A percentile compares a stretch with the other conserved stretches of the same genome.
Evolutionary conservation across 2,113 vertebrate species (phyloP).

Genomic region (Gallinago media): DNA sequence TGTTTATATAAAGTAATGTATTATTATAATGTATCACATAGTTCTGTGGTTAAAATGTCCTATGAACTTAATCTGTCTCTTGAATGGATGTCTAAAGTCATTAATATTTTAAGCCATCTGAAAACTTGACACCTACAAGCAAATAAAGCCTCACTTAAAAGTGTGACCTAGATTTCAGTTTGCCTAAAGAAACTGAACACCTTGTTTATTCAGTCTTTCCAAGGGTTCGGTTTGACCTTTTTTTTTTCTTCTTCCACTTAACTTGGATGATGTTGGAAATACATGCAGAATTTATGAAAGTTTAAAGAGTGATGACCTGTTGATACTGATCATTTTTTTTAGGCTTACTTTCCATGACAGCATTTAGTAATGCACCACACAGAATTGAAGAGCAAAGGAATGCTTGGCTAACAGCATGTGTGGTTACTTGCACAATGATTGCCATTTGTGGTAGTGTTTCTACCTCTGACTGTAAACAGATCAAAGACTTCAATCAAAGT

Average conservation of each 20-base stretch:
- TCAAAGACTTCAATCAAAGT: not conserved
- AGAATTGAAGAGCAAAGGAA: not conserved
- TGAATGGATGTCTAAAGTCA: not conserved
- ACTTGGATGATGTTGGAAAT: not conserved
- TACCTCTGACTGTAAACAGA: not conserved
- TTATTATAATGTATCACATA: not conserved
- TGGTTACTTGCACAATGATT: not conserved
- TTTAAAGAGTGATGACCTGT: not conserved
- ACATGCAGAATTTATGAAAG: not conserved
- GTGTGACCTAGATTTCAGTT: constrained; percentile 13
- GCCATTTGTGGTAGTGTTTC: not conserved
- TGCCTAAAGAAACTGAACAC: not conserved
- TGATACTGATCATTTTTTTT: not conserved
- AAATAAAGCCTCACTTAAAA: not conserved
- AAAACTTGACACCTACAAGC: not conserved
- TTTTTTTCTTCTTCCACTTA: not conserved
- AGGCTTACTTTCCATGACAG: not conserved
- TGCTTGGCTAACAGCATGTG: not conserved
- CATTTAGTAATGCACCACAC: not conserved
- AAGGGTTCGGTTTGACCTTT: not conserved
- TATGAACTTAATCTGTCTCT: not conserved
- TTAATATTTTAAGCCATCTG: constrained; percentile 22
- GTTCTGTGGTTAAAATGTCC: not conserved
- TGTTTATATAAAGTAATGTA: not conserved
- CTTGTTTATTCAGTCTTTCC: not conserved